phyloP scores from a whole-genome alignment of 2,113 vertebrate genomes.

The Pontoporia blainvillei region DNA sequence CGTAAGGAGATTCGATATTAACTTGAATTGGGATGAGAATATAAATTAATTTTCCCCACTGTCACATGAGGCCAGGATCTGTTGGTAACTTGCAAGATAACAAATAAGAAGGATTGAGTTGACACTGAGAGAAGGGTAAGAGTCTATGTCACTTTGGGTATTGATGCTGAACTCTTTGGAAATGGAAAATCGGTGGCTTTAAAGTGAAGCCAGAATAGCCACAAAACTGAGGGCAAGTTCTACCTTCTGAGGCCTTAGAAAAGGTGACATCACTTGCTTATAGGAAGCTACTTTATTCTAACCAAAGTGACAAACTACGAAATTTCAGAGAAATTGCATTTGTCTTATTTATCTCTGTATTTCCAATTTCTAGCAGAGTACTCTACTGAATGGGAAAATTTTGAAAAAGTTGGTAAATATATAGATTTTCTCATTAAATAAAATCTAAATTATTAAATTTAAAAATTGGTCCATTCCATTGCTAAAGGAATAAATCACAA shows the following conservation, averaged over 20 bases:
- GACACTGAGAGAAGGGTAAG: not conserved
- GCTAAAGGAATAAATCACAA: not conserved
- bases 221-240: not conserved
- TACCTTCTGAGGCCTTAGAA: not conserved
- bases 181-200: not conserved
- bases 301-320: not conserved
- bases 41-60: not conserved
- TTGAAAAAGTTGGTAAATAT: not conserved
- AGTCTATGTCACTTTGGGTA: not conserved
- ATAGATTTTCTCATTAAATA: not conserved
- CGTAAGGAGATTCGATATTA: not conserved
- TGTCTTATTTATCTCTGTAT: not conserved
- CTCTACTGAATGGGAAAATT: not conserved
- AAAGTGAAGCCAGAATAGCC: not conserved
- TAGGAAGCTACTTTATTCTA: not conserved
- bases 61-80: not conserved
- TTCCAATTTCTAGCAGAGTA: not conserved
- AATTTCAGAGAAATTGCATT: not conserved
- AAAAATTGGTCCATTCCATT: not conserved
- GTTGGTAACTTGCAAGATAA: not conserved
- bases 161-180: not conserved
- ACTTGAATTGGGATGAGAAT: conserved; percentile 3
- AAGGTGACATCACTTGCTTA: not conserved
- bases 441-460: not conserved
- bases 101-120: not conserved